Evolutionary conservation across 2,113 vertebrate species (phyloP).

Genomic region (Colius striatus): DNA sequence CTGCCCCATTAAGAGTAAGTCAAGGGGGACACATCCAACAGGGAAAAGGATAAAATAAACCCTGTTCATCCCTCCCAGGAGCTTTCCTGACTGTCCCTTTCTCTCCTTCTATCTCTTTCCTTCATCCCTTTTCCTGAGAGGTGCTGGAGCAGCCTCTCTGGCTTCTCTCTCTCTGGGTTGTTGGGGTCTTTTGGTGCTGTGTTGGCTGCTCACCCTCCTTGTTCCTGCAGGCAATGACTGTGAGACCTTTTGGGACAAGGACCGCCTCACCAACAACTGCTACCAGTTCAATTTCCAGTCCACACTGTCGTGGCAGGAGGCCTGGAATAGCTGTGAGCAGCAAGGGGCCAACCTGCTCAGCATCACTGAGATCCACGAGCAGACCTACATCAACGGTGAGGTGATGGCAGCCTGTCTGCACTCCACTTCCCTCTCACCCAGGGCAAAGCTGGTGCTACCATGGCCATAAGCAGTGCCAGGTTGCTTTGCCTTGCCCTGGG

Average conservation of each 20-base stretch:
- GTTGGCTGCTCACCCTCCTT: neutral
- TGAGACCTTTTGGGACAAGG: conserved; percentile 97
- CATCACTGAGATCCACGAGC: conserved; percentile 94
- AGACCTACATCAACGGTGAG: conserved; percentile 96
- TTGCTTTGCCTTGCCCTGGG: neutral
- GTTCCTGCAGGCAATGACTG: conserved; percentile 78
- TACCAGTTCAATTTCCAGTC: conserved; percentile 99
- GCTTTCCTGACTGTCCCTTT: neutral
- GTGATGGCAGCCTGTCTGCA: neutral
- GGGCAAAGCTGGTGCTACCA: neutral
- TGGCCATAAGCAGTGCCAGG: neutral
- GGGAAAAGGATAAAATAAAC: neutral
- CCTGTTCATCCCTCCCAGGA: accelerated
- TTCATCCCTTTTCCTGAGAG: accelerated
- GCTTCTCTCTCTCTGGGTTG: neutral
- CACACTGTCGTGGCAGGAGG: conserved; percentile 91
- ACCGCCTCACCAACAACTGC: conserved; percentile 92
- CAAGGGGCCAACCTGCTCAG: conserved; percentile 94
- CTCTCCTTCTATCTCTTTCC: neutral
- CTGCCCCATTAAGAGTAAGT: conserved; percentile 95
- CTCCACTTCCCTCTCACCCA: neutral
- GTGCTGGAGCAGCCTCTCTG: neutral
- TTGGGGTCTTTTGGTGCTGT: neutral
- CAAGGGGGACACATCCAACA: accelerated
- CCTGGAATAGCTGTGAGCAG: conserved; percentile 93